A percentile compares a stretch with the other conserved stretches of the same genome.
phyloP scores from a whole-genome alignment of 1,140 invertebrate species.

The Araneus ventricosus region DNA sequence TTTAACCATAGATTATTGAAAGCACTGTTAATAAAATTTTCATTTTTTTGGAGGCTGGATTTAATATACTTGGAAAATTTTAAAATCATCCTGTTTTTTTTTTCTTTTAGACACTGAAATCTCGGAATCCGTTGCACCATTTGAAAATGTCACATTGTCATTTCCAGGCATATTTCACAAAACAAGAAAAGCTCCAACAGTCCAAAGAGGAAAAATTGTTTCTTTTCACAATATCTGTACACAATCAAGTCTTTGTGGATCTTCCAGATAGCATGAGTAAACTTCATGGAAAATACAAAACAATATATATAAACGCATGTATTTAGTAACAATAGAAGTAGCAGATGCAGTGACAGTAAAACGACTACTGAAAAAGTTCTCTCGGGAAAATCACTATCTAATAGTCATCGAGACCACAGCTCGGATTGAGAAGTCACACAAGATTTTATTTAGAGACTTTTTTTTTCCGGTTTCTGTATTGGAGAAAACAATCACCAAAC shows the following conservation, averaged over 20 bases:
- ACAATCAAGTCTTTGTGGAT: slow-evolving; percentile 28
- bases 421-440: not conserved
- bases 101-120: no score
- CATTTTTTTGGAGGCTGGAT: no score
- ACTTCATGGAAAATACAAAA: slow-evolving; percentile 29
- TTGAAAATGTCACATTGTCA: not conserved
- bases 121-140: no score
- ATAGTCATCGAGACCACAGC: not conserved
- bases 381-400: not conserved
- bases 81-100: no score
- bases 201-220: not conserved
- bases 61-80: no score
- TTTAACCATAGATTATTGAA: no score
- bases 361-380: slow-evolving; percentile 50
- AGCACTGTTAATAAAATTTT: no score
- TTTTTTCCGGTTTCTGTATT: not conserved
- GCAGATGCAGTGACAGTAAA: slow-evolving; percentile 48
- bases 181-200: not conserved
- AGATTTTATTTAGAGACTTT: not conserved
- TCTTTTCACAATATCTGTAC: slow-evolving; percentile 30
- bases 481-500: slow-evolving; percentile 31
- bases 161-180: slow-evolving; percentile 1
- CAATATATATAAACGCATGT: slow-evolving; percentile 34
- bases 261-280: not conserved
- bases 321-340: not conserved